Base-by-base conservation (phyloP, 2,113 vertebrate genomes). In the Chlorodrepanis virens region DNA sequence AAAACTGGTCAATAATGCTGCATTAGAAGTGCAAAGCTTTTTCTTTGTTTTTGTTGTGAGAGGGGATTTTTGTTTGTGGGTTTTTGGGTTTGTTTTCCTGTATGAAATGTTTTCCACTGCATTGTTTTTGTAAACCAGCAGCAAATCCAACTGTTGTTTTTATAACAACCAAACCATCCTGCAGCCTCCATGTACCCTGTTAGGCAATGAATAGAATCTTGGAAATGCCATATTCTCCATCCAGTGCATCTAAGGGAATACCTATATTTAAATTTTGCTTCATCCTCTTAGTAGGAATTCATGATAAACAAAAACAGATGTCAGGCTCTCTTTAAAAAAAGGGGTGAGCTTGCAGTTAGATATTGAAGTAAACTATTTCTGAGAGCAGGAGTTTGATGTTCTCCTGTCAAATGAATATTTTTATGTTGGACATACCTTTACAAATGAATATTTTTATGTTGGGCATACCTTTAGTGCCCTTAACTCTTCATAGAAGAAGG, bases 241-340 rank as follows among this genome's bases (percentile, higher is more conserved):
- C 85, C 75, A 95, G 54, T 93, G 87, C 39, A 63, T 93, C 87
- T 91, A 76, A 89, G 89, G 45, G 91, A 89, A 28, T 79, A 79
- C 75, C 93, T 93, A 53, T 11, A 94, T 94, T 93, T 67, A 93
- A 90, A 95, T 96, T 94, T 96, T 83, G 56, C 85, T 92, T 97
- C 54, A 95, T 93, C 94, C 68, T 83, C 71, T 77, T 83, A 83
- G 75, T 42, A 53, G 74, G 59, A 88, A 96, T 91, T 93, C 63
- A 53, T 94, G 76, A 70, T 96, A 96, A 96, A 97, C 91, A 95
- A 93, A 96, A 96, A n/a, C 93, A 96, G 94, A 96, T 96, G 95
- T 87, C 82, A 96, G 85, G 68, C 87, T 96, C 59, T 86, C 64
- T 91, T 94, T 90, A 63, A 67, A 18, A 52, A 83, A 96, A 94